Evolutionary conservation across 2,797 vertebrate species (phyloP).

Genomic region (Lindbergichthys nudifrons): DNA sequence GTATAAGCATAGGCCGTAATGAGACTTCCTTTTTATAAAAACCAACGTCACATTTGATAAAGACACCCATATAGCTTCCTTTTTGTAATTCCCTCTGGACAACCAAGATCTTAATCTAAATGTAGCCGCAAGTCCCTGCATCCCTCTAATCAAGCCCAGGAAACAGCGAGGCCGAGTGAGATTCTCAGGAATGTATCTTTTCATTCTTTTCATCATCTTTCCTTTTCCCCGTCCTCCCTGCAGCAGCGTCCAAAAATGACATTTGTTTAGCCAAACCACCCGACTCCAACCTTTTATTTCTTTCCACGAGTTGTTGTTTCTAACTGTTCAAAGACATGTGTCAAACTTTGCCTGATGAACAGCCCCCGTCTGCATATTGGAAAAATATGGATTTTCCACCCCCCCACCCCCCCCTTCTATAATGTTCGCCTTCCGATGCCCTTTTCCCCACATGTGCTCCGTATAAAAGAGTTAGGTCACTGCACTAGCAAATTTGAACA

Average conservation of each 20-base stretch:
- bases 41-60: slow-evolving; percentile 65
- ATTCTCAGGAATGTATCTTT: slow-evolving; percentile 69
- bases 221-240: slow-evolving; percentile 64
- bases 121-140: slow-evolving; percentile 56
- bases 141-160: slow-evolving; percentile 81
- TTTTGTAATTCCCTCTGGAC: slow-evolving; percentile 63
- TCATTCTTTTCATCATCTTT: slow-evolving; percentile 75
- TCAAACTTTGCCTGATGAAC: slow-evolving; percentile 74
- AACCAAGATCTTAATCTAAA: slow-evolving; percentile 74
- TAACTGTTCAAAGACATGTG: slow-evolving; percentile 73
- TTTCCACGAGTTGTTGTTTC: slow-evolving; percentile 73
- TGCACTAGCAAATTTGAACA: slow-evolving; percentile 73
- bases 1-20: slow-evolving; percentile 32
- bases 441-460: slow-evolving; percentile 72
- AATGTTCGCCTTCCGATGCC: slow-evolving; percentile 53
- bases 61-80: slow-evolving; percentile 61
- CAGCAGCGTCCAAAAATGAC: slow-evolving; percentile 70
- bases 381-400: slow-evolving; percentile 76
- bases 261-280: slow-evolving; percentile 76
- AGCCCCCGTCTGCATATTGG: slow-evolving; percentile 70
- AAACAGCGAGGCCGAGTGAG: slow-evolving; percentile 65
- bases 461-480: slow-evolving; percentile 75
- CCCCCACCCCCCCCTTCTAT: neutral
- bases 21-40: slow-evolving; percentile 57
- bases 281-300: slow-evolving; percentile 51